These are phyloP conservation scores for Passer montanus DNA, from an alignment of 2,113 vertebrate species.

Conservation along the genomic window DNA sequence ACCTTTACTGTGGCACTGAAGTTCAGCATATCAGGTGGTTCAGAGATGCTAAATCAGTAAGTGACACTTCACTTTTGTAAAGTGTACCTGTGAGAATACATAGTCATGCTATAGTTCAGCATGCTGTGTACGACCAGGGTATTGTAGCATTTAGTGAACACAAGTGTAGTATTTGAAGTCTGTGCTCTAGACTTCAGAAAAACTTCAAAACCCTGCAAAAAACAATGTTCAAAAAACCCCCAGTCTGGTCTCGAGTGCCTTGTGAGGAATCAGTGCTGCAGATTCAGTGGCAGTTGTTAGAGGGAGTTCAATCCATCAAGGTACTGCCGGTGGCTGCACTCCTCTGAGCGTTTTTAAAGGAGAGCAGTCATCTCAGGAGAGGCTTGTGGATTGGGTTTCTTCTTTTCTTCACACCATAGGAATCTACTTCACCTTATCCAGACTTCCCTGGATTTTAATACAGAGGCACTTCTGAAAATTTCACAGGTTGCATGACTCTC, in stretches of 20 bases:
- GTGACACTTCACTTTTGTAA: background rate
- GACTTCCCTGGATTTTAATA: background rate
- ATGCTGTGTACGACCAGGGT: fast-evolving
- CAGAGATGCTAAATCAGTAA: constrained; percentile 24
- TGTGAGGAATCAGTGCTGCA: background rate
- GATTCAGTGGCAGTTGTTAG: background rate
- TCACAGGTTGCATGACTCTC: background rate
- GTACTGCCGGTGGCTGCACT: background rate
- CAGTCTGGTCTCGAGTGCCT: background rate
- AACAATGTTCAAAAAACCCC: background rate
- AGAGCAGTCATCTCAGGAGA: background rate
- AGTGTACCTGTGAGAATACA: background rate
- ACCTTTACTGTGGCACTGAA: background rate
- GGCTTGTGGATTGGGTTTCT: background rate
- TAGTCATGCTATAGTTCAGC: background rate
- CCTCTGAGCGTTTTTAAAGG: background rate
- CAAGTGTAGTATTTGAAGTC: background rate
- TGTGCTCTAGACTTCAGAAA: background rate
- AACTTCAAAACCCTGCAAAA: background rate
- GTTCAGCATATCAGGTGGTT: background rate
- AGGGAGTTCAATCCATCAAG: background rate
- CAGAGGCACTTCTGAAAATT: background rate
- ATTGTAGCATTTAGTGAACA: background rate
- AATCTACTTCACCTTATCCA: background rate
- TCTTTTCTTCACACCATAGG: background rate